Evolutionary conservation across 2,888 invertebrate genomes (phyloP).

Genomic region (Athetis lepigone): DNA sequence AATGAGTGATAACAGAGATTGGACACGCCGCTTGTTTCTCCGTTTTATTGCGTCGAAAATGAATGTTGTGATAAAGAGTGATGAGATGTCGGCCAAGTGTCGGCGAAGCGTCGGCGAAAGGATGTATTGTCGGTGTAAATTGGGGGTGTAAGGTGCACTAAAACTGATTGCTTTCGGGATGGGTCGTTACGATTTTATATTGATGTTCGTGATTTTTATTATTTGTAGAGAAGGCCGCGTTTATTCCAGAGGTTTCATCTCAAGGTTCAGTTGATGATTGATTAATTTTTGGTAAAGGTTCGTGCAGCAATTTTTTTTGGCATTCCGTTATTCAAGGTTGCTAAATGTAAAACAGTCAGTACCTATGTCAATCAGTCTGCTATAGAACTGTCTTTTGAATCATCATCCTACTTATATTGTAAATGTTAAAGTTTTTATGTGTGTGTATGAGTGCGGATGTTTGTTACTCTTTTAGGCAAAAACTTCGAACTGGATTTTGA

Average conservation of each 20-base stretch:
- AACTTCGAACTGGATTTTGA: too few relatives aligned
- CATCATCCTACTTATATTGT: too few relatives aligned
- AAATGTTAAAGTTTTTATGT: too few relatives aligned
- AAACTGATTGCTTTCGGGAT: slow-evolving; percentile 55
- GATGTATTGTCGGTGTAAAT: slow-evolving; percentile 62
- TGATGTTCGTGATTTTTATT: slow-evolving; percentile 49
- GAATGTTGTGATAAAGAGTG: slow-evolving; percentile 64
- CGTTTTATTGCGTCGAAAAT: slow-evolving; percentile 64
- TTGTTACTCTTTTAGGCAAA: too few relatives aligned
- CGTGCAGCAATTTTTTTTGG: too few relatives aligned
- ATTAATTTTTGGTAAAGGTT: neutral
- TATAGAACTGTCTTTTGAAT: too few relatives aligned
- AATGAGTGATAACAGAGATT: slow-evolving; percentile 71
- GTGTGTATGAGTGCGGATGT: too few relatives aligned
- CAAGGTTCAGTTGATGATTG: neutral
- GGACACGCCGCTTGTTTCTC: slow-evolving; percentile 52
- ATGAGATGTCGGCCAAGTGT: slow-evolving; percentile 59
- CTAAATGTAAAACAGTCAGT: too few relatives aligned
- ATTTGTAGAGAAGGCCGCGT: slow-evolving; percentile 19
- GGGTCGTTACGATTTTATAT: slow-evolving; percentile 49
- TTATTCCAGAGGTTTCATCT: slow-evolving; percentile 23
- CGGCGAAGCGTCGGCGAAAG: slow-evolving; percentile 48
- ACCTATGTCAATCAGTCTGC: too few relatives aligned
- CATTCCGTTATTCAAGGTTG: too few relatives aligned
- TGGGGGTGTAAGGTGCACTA: slow-evolving; percentile 55